Evolutionary conservation across 2,888 invertebrate species (phyloP).

Genomic region (Heliconius charithonia): DNA sequence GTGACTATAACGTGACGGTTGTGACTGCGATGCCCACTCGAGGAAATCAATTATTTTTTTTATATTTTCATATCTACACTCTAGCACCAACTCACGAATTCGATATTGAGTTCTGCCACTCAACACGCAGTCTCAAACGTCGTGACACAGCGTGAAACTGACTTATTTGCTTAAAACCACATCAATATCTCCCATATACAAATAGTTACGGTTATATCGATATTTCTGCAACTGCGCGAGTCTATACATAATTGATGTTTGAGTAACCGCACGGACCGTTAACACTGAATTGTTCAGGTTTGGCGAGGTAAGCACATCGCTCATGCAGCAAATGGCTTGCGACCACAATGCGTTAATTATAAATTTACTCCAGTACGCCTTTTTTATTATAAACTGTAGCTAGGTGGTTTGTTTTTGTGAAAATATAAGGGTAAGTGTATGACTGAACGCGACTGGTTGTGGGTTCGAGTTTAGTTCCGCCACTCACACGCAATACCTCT

Average conservation of each 20-base stretch:
- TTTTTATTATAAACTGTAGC: not conserved
- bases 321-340: slow-evolving; percentile 34
- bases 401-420: not conserved
- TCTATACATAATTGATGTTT: slow-evolving; percentile 39
- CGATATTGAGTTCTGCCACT: no score
- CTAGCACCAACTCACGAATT: no score
- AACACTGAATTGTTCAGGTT: slow-evolving; percentile 36
- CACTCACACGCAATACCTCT: not conserved
- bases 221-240: slow-evolving; percentile 17
- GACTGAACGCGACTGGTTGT: not conserved
- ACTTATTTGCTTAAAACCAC: not conserved
- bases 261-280: slow-evolving; percentile 39
- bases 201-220: not conserved
- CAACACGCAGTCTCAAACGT: not conserved
- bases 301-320: slow-evolving; percentile 34
- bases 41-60: no score
- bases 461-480: not conserved
- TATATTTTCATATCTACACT: no score
- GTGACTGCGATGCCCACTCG: no score
- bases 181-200: not conserved
- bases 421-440: not conserved
- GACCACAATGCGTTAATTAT: slow-evolving; percentile 34
- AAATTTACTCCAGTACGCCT: slow-evolving; percentile 14
- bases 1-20: no score
- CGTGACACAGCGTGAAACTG: no score